Evolutionary conservation across 2,797 vertebrate species (phyloP), one percentile per base, ranked within the genome.

Genomic region (Cyprinodon diabolis): DNA sequence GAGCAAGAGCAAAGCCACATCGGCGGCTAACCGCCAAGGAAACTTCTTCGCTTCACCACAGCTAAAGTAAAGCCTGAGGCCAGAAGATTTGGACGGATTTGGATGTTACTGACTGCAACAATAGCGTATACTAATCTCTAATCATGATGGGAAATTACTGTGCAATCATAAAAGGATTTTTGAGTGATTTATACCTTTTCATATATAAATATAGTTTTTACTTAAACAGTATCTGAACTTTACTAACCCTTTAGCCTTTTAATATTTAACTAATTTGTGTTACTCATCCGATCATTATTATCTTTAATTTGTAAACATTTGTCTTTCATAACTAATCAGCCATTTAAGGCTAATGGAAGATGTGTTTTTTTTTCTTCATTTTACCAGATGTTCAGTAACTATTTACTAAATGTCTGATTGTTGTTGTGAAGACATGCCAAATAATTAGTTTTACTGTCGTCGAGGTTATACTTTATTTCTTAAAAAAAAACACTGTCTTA

Each of bases 1-100:
- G 79, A 97, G 95, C 92, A 97, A 95, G 92, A 94, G 93, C 93
- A 98, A 97, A 86, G 93, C 95, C 23, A 65, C 95, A 0, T 82
- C 90, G 40, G 92, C 85, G 57, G 85, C 95, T 43, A 87, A 93
- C 74, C 91, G 93, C 35, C 95, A 95, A 75, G 93, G 95, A 69
- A 95, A 90, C 84, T 98, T 96, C 91, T 98, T 98, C 84, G 92
- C 95, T 74, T 97, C 97, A 86, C 97, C 97, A 4, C 81, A 96
- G 83, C 93, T 97, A 80, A 97, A 96, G 80, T 97, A 90, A 90
- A 7, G 68, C 35, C 9, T 45, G 43, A 69, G 14, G 37, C 37
- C 37, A 68, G 17, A 72, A 54, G 4, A 13, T 1, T 1, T 1
- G 62, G 4, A 55, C 71, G 62, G 21, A 65, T 56, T 57, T 78